Evolutionary conservation across 2,797 vertebrate genomes (phyloP).

Genomic region (Nannoperca australis): DNA sequence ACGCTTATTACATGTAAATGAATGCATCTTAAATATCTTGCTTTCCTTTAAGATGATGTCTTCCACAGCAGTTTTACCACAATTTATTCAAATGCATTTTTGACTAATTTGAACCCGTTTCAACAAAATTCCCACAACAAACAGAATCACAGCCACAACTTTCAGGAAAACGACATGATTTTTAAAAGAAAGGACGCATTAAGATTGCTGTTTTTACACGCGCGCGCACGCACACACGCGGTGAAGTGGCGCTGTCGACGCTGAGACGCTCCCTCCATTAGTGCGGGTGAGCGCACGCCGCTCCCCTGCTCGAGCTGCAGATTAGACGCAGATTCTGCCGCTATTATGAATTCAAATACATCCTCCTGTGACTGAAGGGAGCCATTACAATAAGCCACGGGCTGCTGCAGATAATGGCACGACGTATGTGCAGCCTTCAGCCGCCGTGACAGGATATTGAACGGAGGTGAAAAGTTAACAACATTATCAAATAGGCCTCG

Average conservation of each 20-base stretch:
- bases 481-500: conserved; percentile 69
- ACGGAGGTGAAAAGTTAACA: conserved; percentile 81
- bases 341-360: conserved; percentile 82
- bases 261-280: conserved; percentile 70
- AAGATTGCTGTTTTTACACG: conserved; percentile 31
- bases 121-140: not conserved
- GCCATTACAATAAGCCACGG: conserved; percentile 81
- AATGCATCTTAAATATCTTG: not conserved
- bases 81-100: conserved; percentile 13
- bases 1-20: not conserved
- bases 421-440: conserved; percentile 68
- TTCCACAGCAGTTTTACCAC: not conserved
- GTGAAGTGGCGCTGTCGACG: conserved; percentile 56
- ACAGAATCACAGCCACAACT: conserved; percentile 16
- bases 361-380: conserved; percentile 81
- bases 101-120: not conserved
- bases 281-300: conserved; percentile 69
- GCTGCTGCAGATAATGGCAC: conserved; percentile 78
- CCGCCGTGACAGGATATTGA: conserved; percentile 75
- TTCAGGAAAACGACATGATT: conserved; percentile 27
- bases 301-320: conserved; percentile 67
- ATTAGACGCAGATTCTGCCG: conserved; percentile 78
- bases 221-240: not conserved
- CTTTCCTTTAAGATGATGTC: not conserved
- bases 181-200: conserved; percentile 28